A percentile compares a stretch with the other conserved stretches of the same genome.
phyloP scores from a whole-genome alignment of 30 jellyfish, hydroid and myxozoan species.

The Hydra vulgaris region DNA sequence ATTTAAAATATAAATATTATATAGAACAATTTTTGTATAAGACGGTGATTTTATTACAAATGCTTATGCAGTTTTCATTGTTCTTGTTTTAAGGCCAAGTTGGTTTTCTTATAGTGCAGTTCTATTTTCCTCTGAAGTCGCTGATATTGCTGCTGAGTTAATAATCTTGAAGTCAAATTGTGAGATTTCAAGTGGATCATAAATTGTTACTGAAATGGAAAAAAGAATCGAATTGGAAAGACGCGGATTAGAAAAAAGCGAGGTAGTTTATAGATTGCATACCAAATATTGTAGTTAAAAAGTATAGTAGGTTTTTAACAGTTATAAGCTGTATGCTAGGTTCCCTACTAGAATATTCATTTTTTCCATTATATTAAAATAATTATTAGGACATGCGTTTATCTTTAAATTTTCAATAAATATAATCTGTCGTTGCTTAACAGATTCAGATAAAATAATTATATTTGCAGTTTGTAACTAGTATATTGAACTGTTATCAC shows the following conservation, averaged over 20 bases:
- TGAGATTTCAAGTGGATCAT: not conserved
- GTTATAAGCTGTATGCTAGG: no score
- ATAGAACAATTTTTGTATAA: no score
- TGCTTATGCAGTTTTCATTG: not conserved
- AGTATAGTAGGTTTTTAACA: no score
- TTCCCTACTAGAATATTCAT: no score
- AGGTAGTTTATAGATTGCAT: conserved; percentile 24
- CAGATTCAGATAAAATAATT: no score
- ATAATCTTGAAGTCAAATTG: not conserved
- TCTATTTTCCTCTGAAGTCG: not conserved
- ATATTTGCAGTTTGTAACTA: no score
- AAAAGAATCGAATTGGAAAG: conserved; percentile 77
- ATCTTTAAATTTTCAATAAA: no score
- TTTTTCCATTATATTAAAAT: no score
- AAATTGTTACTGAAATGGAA: conserved; percentile 43
- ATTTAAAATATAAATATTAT: no score
- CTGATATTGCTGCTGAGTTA: not conserved
- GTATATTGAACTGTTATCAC: no score
- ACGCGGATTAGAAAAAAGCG: conserved; percentile 54
- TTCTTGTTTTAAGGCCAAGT: not conserved
- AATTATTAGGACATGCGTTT: no score
- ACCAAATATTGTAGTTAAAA: not conserved
- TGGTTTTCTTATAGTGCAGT: not conserved
- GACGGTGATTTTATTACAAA: not conserved
- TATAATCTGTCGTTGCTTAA: no score